These are phyloP conservation scores for Dryobota labecula DNA, from an alignment of 2,888 invertebrate genomes.

Conservation along the genomic window DNA sequence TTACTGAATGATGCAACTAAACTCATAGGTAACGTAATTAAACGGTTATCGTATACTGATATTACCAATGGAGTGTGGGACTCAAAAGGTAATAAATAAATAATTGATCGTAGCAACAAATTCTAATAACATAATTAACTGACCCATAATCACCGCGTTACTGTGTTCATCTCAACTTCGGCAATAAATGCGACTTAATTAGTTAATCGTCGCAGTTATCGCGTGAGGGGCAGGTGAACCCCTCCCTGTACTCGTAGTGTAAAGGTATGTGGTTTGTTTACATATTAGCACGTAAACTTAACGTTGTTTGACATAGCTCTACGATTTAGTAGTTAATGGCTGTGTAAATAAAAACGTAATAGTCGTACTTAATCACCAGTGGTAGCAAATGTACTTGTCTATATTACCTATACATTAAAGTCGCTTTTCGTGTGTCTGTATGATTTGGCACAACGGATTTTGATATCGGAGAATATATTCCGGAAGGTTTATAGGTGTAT, in stretches of 20 bases:
- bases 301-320: not conserved
- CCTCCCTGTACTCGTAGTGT: too few species aligned
- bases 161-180: conserved; percentile 16
- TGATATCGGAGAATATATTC: too few species aligned
- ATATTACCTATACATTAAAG: too few species aligned
- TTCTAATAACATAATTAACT: conserved; percentile 5
- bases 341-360: too few species aligned
- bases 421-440: too few species aligned
- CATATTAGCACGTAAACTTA: not conserved
- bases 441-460: too few species aligned
- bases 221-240: too few species aligned
- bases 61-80: not conserved
- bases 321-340: not conserved
- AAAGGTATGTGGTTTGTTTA: not conserved
- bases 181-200: conserved; percentile 17
- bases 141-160: not conserved
- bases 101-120: conserved; percentile 3
- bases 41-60: not conserved
- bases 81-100: not conserved
- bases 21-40: not conserved
- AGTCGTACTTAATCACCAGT: too few species aligned
- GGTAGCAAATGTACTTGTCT: too few species aligned
- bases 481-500: too few species aligned
- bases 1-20: not conserved
- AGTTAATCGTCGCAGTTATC: conserved; percentile 3